Conservation (phyloP, 2,797 vertebrate genomes). For the Artibeus lituratus region DNA sequence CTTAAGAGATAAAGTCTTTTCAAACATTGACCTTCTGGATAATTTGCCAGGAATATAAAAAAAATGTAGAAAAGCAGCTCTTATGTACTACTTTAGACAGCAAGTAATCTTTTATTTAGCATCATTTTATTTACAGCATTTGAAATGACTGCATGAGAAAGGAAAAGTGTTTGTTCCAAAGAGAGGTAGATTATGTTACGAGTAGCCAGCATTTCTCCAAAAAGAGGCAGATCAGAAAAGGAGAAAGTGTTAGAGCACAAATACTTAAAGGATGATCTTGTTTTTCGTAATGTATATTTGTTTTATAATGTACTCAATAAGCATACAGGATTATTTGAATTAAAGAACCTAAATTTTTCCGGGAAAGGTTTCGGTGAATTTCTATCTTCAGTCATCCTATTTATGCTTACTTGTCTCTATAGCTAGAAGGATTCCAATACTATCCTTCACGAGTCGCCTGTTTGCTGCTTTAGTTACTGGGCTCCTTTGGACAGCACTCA, state of each 20-base stretch:
- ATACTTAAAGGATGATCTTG: neutral
- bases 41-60: conserved; percentile 39
- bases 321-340: neutral
- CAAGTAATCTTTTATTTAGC: neutral
- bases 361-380: neutral
- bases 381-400: neutral
- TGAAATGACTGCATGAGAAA: neutral
- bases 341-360: neutral
- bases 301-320: neutral
- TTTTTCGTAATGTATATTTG: neutral
- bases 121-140: neutral
- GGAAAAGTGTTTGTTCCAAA: neutral
- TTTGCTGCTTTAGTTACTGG: neutral
- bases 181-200: neutral
- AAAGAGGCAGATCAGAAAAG: neutral
- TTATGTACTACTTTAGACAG: neutral
- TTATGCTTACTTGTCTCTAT: neutral
- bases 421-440: neutral
- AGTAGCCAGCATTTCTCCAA: neutral
- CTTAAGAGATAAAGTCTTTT: conserved; percentile 11
- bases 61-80: conserved; percentile 3
- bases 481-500: neutral
- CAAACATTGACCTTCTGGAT: conserved; percentile 15
- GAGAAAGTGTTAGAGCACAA: neutral
- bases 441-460: neutral